phyloP scores from a whole-genome alignment of 2,888 invertebrate genomes.

The Aphidius colemani region DNA sequence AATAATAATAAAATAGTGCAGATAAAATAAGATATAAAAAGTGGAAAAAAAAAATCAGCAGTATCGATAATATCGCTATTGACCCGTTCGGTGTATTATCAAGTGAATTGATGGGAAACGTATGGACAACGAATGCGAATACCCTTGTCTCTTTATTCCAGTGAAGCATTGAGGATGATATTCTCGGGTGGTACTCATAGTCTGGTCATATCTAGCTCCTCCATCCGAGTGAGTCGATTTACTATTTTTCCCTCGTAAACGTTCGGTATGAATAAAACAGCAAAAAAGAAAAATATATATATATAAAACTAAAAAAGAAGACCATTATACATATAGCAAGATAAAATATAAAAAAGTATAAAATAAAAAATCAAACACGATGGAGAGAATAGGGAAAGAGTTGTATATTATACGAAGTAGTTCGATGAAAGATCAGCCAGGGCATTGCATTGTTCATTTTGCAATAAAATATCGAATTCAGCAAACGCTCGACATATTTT shows the following conservation, averaged over 20 bases:
- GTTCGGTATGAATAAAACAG: background rate
- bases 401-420: too few relatives aligned
- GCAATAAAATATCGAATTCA: slow-evolving; percentile 38
- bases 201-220: slow-evolving; percentile 21
- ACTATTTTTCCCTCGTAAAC: slow-evolving; percentile 30
- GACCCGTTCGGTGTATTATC: slow-evolving; percentile 25
- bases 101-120: slow-evolving; percentile 31
- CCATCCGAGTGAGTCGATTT: slow-evolving; percentile 19
- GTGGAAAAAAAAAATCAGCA: background rate
- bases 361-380: background rate
- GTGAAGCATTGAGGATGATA: slow-evolving; percentile 33
- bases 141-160: slow-evolving; percentile 19
- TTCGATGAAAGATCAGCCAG: background rate
- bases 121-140: slow-evolving; percentile 14
- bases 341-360: background rate
- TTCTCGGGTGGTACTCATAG: slow-evolving; percentile 18
- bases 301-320: too few relatives aligned
- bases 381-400: background rate
- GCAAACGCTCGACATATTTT: slow-evolving; percentile 32
- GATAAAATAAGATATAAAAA: too few relatives aligned
- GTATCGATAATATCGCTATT: slow-evolving; percentile 10
- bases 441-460: slow-evolving; percentile 23
- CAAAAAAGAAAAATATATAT: background rate
- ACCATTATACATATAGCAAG: background rate
- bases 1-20: too few relatives aligned